Conservation (phyloP, 2,113 vertebrate species). For the Merops nubicus region DNA sequence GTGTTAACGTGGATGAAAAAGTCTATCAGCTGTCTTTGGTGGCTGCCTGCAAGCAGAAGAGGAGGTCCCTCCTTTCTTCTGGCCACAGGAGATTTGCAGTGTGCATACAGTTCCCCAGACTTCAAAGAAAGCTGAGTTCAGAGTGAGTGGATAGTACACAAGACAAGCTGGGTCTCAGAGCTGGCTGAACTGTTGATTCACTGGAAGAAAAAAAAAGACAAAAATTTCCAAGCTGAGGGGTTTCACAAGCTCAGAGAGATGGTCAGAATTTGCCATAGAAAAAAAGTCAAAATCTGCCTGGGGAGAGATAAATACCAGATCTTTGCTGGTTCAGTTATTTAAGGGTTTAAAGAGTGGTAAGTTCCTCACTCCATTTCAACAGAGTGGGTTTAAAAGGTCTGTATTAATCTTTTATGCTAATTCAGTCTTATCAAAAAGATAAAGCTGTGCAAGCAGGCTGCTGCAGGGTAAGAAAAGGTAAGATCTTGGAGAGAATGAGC, state of each 20-base stretch:
- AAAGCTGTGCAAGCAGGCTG: not conserved
- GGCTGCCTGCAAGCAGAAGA: not conserved
- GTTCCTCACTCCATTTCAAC: not conserved
- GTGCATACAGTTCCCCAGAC: not conserved
- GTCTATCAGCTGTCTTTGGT: not conserved
- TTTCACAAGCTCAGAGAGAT: not conserved
- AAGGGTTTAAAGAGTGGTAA: not conserved
- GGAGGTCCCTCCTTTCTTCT: not conserved
- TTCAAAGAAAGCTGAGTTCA: not conserved
- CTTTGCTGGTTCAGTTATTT: not conserved
- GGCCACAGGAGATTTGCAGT: not conserved
- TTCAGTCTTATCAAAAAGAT: not conserved
- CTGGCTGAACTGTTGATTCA: not conserved
- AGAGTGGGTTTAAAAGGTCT: not conserved
- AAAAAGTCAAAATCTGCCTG: not conserved
- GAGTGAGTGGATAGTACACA: not conserved
- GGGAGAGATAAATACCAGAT: not conserved
- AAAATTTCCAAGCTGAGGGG: not conserved
- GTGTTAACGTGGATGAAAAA: not conserved
- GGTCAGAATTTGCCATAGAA: not conserved
- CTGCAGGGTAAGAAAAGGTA: not conserved
- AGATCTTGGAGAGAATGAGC: not conserved
- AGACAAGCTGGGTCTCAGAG: not conserved
- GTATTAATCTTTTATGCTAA: not conserved
- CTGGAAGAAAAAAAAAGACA: not conserved